Base-by-base conservation (phyloP, 2,113 vertebrate species). In the Oryctolagus cuniculus region DNA sequence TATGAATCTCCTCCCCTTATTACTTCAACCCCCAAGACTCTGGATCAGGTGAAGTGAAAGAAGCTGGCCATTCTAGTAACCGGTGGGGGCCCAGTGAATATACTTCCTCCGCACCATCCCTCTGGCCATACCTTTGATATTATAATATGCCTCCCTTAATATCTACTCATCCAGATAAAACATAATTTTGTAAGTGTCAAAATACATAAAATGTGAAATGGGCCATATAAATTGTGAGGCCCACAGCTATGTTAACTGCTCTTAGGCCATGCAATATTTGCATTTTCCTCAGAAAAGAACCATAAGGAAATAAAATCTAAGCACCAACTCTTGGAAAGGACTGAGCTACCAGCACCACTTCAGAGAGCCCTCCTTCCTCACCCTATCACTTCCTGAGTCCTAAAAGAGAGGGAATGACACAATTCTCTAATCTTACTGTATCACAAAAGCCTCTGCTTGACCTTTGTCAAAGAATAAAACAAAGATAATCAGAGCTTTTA, bases 111-210 rank as follows among this genome's bases (percentile, higher is more conserved):
- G 25, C 5, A 27, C 5, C 2, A 24, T 8, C 61, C 25, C n/a
- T 67, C 11, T 19, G 55, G n/a, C 12, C 22, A n/a, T 12, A 11
- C 29, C 53, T 83, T 44, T 34, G 29, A 74, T 31, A 29, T 53
- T 74, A 55, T 17, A 64, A 75, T 5, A 25, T 53, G 17, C 3
- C 21, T 61, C 5, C 25, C 49, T 77, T 85, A 77, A 31, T 55
- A 92, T 81, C 51, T 90, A 27, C 29, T 61, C 29, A 82, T 67
- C 11, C 72, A 75, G n/a, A 55, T n/a, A 67, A 84, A 92, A 44
- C 44, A n/a, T n/a, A 58, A n/a, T 70, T 61, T 70, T 86, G 29
- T 44, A 25, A 49, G 10, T 69, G 27, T 82, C 49, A 78, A 78
- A 78, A 78, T 4, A 87, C 16, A 17, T n/a, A 70, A 27, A 8